Evolutionary conservation across 2,888 invertebrate species (phyloP), one percentile per base, ranked within the genome.

Genomic region (Cerastoderma edule): DNA sequence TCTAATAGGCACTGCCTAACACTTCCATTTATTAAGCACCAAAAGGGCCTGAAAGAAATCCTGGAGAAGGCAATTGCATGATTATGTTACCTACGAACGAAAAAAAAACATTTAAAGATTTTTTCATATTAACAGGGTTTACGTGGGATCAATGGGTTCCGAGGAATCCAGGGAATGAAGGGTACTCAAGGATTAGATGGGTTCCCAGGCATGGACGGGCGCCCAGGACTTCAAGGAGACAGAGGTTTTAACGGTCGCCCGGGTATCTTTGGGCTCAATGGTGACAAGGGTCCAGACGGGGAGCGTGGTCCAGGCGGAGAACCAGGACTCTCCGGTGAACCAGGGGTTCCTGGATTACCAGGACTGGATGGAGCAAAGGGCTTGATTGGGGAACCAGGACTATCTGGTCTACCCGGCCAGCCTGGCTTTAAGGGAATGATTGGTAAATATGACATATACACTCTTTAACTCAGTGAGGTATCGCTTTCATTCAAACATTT

Each of bases 271-370:
- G 80, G 84, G 27, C 10, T 53, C 19, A 33, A 30, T 56, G 84
- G 80, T 16, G 10, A 48, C 10, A 77, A 75, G 44, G 83, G 83
- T 19, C 19, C 39, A 4, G 35, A 16, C 8, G 80, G 80, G 13
- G 50, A 56, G 33, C 39, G 57, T 27, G 80, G 80, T 3, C 30
- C 44, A n/a, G 70, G 65, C 19, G 87, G 88, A 27, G 66, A 71
- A 10, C 76, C 82, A 53, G 88, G 88, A 27, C 60, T 69, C 0
- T 33, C 72, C n/a, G 88, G 88, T 48, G 78, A 80, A 80, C 74
- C 69, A 83, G 88, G 89, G 28, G n/a, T 68, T 28, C 53, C 75
- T 10, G 81, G 81, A 27, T 32, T 72, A 0, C 39, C 67, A n/a
- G 84, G 84, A 27, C 50, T 65, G 0, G 28, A 32, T 63, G 84